Base-by-base conservation (phyloP, 2,797 vertebrate genomes). In the Benthosema pterotum region DNA sequence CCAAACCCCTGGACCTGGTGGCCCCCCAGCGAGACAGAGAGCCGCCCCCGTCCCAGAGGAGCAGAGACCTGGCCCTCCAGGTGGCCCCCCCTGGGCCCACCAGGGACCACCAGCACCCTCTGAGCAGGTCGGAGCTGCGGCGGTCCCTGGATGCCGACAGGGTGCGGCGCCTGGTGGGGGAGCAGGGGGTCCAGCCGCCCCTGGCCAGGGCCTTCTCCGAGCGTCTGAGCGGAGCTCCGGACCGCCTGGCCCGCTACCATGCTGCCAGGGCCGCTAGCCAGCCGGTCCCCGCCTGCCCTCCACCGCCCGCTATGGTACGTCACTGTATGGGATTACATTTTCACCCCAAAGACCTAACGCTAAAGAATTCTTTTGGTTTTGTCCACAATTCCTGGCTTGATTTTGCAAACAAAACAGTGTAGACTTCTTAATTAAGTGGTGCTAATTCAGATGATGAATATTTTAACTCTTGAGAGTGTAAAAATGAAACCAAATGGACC, bases 121-220 rank as follows among this genome's bases (percentile, higher is more conserved):
- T 78, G 45, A 62, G 75, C 50, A 70, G 78, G 18, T 52, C 78
- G 1, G 78, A 87, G 22, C 59, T 74, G 50, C 83, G 83, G 1
- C 81, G 83, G 28, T 88, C 86, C 5, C 65, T 87, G 60, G 86
- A 88, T 48, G 74, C 79, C 0, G 69, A 66, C 1, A 75, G 80
- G 32, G 56, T 85, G 32, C 75, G 74, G 0, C 74, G 80, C 4
- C 60, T 83, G 48, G 61, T 76, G 28, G 65, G 63, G 4, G 72
- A 73, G 12, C 71, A 66, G 1, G 82, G 78, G 53, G 57, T 49
- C 18, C 74, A 72, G 67, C 75, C 71, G 67, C 60, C 75, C 3
- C 78, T 88, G 69, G 77, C 83, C 9, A 75, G 86, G 52, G 83
- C 81, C 19, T 85, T 69, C 61, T 88, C 86, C 1, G 84, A 88